Evolutionary conservation across 2,888 invertebrate genomes (phyloP).

Genomic region (Diabrotica balteata): DNA sequence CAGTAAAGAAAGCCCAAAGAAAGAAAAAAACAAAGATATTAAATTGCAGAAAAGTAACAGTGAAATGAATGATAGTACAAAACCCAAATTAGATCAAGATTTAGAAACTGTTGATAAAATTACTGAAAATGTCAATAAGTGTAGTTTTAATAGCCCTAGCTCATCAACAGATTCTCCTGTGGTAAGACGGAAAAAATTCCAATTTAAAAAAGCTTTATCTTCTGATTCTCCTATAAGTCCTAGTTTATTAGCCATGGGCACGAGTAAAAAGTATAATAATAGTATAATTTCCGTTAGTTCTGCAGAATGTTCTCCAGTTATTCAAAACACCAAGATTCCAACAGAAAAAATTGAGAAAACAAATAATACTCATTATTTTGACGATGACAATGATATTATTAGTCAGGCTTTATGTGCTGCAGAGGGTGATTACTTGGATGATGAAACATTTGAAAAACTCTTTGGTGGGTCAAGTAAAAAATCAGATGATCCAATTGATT

Average conservation of each 20-base stretch:
- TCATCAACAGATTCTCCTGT: constrained; percentile 18
- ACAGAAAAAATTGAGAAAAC: neutral
- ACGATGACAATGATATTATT: constrained; percentile 33
- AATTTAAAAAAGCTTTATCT: constrained; percentile 40
- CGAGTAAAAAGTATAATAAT: neutral
- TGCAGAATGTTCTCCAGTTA: constrained; percentile 19
- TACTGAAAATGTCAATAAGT: constrained; percentile 2
- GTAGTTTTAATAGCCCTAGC: neutral
- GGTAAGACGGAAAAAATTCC: constrained; percentile 40
- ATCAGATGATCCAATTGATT: constrained; percentile 33
- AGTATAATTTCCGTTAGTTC: constrained; percentile 33
- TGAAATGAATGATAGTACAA: neutral
- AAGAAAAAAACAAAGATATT: constrained; percentile 16
- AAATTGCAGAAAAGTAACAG: constrained; percentile 25
- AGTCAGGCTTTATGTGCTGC: constrained; percentile 40
- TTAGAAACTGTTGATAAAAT: neutral
- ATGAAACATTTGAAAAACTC: constrained; percentile 48
- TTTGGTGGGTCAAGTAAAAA: constrained; percentile 34
- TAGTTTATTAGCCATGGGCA: constrained; percentile 17
- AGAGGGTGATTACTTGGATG: constrained; percentile 50
- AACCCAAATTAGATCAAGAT: neutral
- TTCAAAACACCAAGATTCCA: neutral
- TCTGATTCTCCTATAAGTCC: constrained; percentile 29
- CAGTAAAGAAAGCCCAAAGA: too few species aligned
- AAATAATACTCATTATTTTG: neutral